Base-by-base conservation (phyloP, 2,888 invertebrate species). In the Cryptus viduatorius region DNA sequence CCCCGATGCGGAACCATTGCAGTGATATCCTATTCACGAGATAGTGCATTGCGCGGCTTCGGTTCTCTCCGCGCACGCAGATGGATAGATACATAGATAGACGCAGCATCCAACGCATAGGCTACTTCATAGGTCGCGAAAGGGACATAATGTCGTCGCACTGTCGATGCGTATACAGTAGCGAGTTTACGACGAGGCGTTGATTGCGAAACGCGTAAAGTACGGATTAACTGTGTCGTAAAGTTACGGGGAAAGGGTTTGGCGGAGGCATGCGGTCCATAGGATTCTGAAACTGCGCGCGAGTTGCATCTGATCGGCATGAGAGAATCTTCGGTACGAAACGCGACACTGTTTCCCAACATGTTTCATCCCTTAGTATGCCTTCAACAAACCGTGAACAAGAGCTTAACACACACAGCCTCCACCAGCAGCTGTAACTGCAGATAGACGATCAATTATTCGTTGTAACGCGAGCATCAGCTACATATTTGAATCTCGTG, bases 211-310 rank as follows among this genome's bases (percentile, higher is more conserved):
- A 84, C 86, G 85, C 86, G 88, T 87, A 86, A 89, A 87, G 83
- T 84, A 85, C 86, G 87, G 86, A 88, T 89, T 87, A 86, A 87
- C 79, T 76, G 82, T 79, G 86, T 82, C 88, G 88, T 89, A 89
- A 91, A 89, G 87, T 81, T 72, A 24, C 79, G 65, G 78, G 81
- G 82, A 84, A 80, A 82, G 80, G 48, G 37, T 19, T 24, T 46
- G 16, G 42, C 10, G n/a, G 46, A 64, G 64, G 37, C 48, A 12
- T 37, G 64, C 48, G 48, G 48, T 64, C n/a, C 75, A 48, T 48
- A 48, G 64, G 64, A 75, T 61, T 24, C 56, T 19, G 24, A 24
- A 56, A 24, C 8, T 56, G 56, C 19, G 56, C 24, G 56, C 24
- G 19, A 24, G 24, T 56, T 56, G 19, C 24, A 3, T 56, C 5